Percentiles rank a stretch among this genome's conserved stretches.
Conservation (phyloP, 2,113 vertebrate genomes). For the Lethenteron reissneri region DNA sequence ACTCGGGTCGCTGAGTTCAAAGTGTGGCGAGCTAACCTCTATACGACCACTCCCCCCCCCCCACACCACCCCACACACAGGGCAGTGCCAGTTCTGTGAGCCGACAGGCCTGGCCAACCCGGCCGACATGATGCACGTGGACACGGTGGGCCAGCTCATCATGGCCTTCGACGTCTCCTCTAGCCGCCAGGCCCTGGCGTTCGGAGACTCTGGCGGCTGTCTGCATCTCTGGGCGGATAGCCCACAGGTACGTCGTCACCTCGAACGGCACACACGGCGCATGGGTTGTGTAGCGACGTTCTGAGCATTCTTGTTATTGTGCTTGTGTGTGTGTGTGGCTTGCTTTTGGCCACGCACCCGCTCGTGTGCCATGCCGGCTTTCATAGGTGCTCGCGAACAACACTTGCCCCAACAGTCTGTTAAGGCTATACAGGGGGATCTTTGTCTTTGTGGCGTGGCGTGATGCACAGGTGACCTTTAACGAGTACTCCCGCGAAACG, state of each 20-base stretch:
- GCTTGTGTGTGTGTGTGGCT: no score
- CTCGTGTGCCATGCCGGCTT: no score
- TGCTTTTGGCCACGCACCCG: no score
- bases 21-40: no score
- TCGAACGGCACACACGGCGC: no score
- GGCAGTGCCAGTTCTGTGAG: slow-evolving; percentile 94
- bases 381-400: no score
- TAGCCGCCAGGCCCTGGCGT: slow-evolving; percentile 78
- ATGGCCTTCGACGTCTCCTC: slow-evolving; percentile 87
- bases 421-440: no score
- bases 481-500: slow-evolving; percentile 70
- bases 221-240: slow-evolving; percentile 82
- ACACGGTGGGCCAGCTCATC: slow-evolving; percentile 71
- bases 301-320: no score
- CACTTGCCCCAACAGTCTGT: no score
- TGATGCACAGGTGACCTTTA: slow-evolving; percentile 44
- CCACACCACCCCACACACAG: slow-evolving; percentile 17
- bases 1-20: no score
- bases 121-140: slow-evolving; percentile 79
- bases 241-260: slow-evolving; percentile 14
- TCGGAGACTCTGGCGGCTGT: slow-evolving; percentile 78
- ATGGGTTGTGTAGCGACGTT: no score
- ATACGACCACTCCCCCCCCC: not conserved
- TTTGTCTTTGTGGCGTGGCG: no score
- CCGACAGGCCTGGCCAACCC: slow-evolving; percentile 76